phyloP scores from a whole-genome alignment of 2,888 invertebrate species.

The Chirona hameri region DNA sequence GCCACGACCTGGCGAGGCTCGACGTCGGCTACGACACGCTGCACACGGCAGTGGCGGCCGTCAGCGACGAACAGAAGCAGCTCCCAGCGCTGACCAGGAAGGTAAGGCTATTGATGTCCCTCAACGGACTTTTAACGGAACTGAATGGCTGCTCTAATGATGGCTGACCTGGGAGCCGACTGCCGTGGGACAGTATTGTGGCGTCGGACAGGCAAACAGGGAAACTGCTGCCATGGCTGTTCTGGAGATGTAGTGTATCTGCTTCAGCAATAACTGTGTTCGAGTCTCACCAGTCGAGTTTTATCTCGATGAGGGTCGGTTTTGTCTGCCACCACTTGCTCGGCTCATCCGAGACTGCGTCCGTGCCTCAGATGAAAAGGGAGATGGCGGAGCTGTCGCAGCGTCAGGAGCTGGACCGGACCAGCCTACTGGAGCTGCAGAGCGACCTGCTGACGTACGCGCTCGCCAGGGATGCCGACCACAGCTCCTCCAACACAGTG shows the following conservation, averaged over 20 bases:
- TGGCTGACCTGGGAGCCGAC: too few relatives aligned
- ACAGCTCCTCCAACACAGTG: neutral
- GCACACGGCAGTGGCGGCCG: neutral
- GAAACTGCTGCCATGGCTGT: too few relatives aligned
- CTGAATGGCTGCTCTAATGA: too few relatives aligned
- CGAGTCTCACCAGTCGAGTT: too few relatives aligned
- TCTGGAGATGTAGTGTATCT: too few relatives aligned
- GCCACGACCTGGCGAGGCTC: neutral
- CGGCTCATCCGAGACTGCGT: too few relatives aligned
- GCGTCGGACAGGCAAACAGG: too few relatives aligned
- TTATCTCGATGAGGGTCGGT: too few relatives aligned
- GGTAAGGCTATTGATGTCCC: neutral
- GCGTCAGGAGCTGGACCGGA: neutral
- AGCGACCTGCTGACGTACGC: neutral
- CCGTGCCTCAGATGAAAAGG: neutral
- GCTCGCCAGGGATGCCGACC: neutral
- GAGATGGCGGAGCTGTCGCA: neutral
- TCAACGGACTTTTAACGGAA: neutral
- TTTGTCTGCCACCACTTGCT: too few relatives aligned
- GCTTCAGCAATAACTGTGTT: too few relatives aligned
- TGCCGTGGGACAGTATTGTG: too few relatives aligned
- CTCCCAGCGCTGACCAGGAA: neutral
- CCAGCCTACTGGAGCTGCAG: slow-evolving; percentile 12
- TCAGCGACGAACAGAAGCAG: neutral
- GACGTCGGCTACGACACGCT: neutral